phyloP scores from a whole-genome alignment of 2,113 vertebrate genomes.

The Gallinago paraguaiae region DNA sequence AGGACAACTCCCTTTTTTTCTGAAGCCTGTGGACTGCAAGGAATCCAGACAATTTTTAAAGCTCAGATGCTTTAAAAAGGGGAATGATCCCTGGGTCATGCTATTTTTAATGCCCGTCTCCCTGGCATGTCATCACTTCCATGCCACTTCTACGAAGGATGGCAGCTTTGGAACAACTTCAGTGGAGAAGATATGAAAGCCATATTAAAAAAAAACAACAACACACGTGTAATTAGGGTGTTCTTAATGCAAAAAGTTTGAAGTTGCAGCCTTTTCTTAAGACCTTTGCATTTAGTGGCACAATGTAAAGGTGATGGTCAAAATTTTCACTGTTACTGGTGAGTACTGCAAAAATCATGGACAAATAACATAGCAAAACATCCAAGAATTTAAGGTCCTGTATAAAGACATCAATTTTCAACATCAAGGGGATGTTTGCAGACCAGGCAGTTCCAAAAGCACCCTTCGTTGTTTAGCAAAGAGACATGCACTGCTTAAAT shows the following conservation, averaged over 20 bases:
- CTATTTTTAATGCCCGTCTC: conserved; percentile 29
- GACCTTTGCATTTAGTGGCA: background rate
- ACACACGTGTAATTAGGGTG: background rate
- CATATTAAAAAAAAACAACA: background rate
- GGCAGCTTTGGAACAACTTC: background rate
- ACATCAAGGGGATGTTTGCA: background rate
- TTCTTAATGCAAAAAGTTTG: background rate
- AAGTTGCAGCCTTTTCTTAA: background rate
- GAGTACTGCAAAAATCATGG: background rate
- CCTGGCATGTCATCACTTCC: background rate
- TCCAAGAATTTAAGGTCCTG: background rate
- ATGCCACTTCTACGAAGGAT: background rate
- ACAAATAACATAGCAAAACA: background rate
- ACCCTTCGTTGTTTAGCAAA: background rate
- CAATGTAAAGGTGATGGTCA: background rate
- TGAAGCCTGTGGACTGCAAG: background rate
- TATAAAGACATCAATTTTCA: background rate
- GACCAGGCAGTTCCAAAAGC: background rate
- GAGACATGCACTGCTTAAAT: background rate
- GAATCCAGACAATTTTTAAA: conserved; percentile 37
- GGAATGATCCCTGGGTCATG: background rate
- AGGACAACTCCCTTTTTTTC: conserved; percentile 8
- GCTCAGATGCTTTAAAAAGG: background rate
- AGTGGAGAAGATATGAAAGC: background rate
- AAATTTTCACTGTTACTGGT: background rate